Conservation (phyloP, 1,140 invertebrate genomes). For the Eriosoma lanigerum region DNA sequence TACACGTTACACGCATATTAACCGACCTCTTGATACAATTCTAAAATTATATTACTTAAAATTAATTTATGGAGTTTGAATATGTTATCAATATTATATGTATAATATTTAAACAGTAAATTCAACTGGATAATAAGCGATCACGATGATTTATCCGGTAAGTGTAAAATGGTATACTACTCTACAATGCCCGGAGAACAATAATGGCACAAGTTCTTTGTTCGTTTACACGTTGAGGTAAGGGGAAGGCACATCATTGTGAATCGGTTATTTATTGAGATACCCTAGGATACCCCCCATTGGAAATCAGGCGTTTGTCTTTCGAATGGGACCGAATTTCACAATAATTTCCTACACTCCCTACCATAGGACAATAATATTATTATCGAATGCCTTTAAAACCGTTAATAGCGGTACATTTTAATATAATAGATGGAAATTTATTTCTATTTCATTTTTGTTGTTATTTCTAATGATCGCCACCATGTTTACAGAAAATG, state of each 20-base stretch:
- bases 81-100: conserved; percentile 10
- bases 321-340: conserved; percentile 1
- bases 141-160: conserved; percentile 4
- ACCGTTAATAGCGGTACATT: neutral
- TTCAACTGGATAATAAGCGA: neutral
- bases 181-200: conserved; percentile 3
- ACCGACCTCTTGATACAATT: neutral
- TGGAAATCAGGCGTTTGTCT: conserved; percentile 33
- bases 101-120: neutral
- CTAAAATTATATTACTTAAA: neutral
- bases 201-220: conserved; percentile 30
- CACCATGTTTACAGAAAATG: neutral
- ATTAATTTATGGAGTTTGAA: neutral
- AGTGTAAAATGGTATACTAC: conserved; percentile 3
- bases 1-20: too few species aligned
- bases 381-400: conserved; percentile 1
- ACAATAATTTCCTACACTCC: neutral
- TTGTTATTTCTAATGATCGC: neutral
- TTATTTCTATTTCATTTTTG: neutral
- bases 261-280: conserved; percentile 20
- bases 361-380: neutral
- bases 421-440: neutral
- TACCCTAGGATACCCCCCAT: neutral
- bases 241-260: neutral
- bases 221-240: conserved; percentile 5